phyloP scores from a whole-genome alignment of 2,888 invertebrate species.

The Smittia sp. region DNA sequence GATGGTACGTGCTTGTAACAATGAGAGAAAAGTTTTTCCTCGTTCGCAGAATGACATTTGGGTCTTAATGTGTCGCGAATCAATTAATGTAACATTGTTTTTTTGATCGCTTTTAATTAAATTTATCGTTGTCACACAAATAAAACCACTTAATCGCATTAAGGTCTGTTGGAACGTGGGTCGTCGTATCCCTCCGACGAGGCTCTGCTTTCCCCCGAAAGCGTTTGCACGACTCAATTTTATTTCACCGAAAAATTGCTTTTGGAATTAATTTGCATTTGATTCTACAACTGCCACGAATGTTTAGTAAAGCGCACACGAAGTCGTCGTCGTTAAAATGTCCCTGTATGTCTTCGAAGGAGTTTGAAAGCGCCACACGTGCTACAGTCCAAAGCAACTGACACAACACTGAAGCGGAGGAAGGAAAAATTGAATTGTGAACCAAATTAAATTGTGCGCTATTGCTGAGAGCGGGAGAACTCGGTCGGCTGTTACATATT shows the following conservation, averaged over 20 bases:
- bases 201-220: not conserved
- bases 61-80: conserved; percentile 23
- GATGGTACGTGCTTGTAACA: conserved; percentile 21
- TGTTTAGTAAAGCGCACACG: conserved; percentile 8
- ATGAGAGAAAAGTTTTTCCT: not conserved
- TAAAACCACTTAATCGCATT: conserved; percentile 39
- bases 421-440: conserved; percentile 37
- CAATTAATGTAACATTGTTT: conserved; percentile 31
- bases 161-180: not conserved
- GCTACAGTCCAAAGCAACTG: conserved; percentile 23
- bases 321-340: not conserved
- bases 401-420: conserved; percentile 30
- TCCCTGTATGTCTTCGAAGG: not conserved
- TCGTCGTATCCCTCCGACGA: not conserved
- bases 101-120: conserved; percentile 16
- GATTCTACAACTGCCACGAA: conserved; percentile 23
- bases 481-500: not conserved
- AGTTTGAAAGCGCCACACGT: conserved; percentile 23
- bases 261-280: conserved; percentile 40
- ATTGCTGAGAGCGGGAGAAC: conserved; percentile 14
- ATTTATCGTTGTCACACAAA: conserved; percentile 22
- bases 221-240: not conserved
- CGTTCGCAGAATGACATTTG: not conserved
- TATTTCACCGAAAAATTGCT: not conserved
- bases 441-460: conserved; percentile 32